Conservation (phyloP, 2,797 vertebrate genomes). For the Alcedo quadribrachys region DNA sequence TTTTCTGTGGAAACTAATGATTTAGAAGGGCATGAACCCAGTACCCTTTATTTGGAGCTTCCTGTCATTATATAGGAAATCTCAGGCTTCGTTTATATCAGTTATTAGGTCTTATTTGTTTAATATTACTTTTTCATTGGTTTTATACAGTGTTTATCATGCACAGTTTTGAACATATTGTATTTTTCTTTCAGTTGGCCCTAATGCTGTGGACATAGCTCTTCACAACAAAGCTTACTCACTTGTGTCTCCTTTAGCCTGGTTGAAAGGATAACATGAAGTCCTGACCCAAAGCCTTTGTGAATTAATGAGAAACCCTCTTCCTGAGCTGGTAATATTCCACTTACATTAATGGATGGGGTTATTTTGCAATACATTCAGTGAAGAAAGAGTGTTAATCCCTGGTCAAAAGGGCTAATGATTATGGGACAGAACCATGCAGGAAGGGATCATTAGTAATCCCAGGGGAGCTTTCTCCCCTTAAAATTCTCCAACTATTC, state of each 20-base stretch:
- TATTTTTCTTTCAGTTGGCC: neutral
- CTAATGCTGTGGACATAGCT: neutral
- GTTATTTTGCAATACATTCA: neutral
- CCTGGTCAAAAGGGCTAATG: neutral
- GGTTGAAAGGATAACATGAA: neutral
- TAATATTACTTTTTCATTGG: conserved; percentile 8
- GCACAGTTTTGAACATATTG: neutral
- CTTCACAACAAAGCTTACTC: neutral
- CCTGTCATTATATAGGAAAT: conserved; percentile 8
- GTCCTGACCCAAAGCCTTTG: neutral
- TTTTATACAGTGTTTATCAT: conserved; percentile 3
- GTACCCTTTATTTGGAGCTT: conserved; percentile 24
- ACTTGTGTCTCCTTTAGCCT: neutral
- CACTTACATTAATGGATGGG: neutral
- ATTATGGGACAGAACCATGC: neutral
- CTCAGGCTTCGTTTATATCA: neutral
- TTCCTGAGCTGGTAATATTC: neutral
- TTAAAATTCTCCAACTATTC: neutral
- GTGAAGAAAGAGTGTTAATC: neutral
- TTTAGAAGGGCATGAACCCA: conserved; percentile 22
- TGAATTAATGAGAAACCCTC: neutral
- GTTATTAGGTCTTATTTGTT: conserved; percentile 21
- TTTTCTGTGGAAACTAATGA: conserved; percentile 37
- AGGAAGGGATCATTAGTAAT: neutral
- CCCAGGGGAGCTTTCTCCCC: neutral